These are phyloP conservation scores for Saxicola maurus DNA, from an alignment of 2,797 vertebrate species.

Conservation along the genomic window DNA sequence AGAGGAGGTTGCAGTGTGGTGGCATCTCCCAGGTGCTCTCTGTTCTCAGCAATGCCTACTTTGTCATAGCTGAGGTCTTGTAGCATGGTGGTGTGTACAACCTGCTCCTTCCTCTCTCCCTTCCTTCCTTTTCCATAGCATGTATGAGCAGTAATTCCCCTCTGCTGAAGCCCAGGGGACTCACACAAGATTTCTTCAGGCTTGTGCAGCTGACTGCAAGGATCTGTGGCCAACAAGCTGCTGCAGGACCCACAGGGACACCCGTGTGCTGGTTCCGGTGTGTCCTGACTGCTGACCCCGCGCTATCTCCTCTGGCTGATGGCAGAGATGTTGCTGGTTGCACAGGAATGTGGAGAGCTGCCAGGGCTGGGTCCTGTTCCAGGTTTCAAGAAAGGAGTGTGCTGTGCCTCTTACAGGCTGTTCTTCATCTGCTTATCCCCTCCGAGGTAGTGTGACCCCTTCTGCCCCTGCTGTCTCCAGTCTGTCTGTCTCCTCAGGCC, in stretches of 20 bases:
- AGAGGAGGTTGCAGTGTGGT: neutral
- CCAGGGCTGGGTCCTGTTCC: neutral
- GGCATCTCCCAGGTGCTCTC: neutral
- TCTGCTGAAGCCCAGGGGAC: neutral
- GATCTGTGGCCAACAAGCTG: neutral
- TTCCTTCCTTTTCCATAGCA: neutral
- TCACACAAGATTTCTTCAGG: neutral
- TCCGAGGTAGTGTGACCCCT: neutral
- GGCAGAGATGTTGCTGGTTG: neutral
- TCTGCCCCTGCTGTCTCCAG: constrained; percentile 20
- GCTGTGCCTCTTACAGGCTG: neutral
- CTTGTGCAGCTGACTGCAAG: neutral
- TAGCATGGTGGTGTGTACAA: neutral
- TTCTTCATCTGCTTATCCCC: neutral
- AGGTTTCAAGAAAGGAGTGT: constrained; percentile 16
- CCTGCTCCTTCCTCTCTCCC: neutral
- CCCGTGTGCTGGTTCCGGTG: accelerated
- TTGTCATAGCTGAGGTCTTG: neutral
- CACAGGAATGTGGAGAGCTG: neutral
- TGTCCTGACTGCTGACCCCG: accelerated
- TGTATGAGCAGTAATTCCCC: neutral
- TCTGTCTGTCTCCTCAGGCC: neutral
- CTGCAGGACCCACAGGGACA: neutral
- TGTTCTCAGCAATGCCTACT: neutral
- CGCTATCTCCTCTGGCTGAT: neutral